These are phyloP conservation scores for Montipora foliosa DNA, from an alignment of 64 coral and sea anemone species.

Conservation along the genomic window DNA sequence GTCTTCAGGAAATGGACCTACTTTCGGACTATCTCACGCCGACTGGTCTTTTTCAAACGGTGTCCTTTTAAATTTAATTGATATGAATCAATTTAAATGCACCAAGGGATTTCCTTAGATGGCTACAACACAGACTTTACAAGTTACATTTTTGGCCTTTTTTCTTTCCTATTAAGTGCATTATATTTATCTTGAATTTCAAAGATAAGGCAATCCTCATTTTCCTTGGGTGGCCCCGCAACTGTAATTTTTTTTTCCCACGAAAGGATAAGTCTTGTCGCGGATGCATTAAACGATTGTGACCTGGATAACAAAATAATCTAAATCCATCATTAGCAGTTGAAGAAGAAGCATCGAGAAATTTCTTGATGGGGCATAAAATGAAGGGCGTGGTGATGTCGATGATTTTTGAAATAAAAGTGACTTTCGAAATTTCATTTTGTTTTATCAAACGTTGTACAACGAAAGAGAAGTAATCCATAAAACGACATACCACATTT, in stretches of 20 bases:
- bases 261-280: background rate
- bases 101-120: background rate
- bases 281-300: background rate
- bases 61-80: no score
- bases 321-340: background rate
- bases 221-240: no score
- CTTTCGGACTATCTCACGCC: background rate
- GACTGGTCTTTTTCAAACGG: no score
- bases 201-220: no score
- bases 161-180: no score
- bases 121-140: background rate
- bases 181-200: no score
- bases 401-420: background rate
- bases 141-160: no score
- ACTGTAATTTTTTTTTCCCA: no score
- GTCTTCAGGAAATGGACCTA: no score
- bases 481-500: no score
- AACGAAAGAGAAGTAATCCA: no score
- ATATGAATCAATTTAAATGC: background rate
- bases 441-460: background rate
- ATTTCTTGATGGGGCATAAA: background rate
- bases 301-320: background rate
- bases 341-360: background rate
- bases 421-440: background rate
- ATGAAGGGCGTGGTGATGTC: background rate